Conservation (phyloP, 53 echinoderm and acorn worm species). For the Henricia sp. region DNA sequence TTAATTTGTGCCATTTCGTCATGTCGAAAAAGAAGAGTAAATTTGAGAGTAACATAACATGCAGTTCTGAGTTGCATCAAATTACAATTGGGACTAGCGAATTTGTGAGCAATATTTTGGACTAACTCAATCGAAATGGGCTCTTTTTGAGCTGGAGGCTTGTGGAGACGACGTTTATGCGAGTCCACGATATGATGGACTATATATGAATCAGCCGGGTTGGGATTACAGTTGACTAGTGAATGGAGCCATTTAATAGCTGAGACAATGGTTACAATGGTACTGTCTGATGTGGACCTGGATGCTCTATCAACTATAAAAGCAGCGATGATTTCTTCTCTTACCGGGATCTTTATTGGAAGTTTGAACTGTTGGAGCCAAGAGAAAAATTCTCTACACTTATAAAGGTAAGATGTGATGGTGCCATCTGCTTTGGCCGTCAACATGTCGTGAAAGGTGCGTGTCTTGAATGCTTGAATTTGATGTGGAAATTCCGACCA, state of each 20-base stretch:
- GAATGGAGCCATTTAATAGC: slow-evolving; percentile 18
- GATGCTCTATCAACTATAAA: background rate
- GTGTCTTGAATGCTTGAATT: background rate
- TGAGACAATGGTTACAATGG: background rate
- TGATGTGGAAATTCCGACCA: background rate
- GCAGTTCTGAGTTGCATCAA: slow-evolving; percentile 13
- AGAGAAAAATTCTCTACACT: slow-evolving; percentile 9
- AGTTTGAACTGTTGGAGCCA: background rate
- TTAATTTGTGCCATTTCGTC: slow-evolving; percentile 12
- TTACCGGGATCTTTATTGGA: background rate
- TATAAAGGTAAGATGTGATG: background rate
- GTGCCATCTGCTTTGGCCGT: slow-evolving; percentile 9
- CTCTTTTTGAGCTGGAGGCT: background rate
- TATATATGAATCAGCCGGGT: background rate
- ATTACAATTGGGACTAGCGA: background rate
- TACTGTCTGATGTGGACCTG: slow-evolving; percentile 12
- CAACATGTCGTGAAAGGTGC: background rate
- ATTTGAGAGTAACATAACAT: slow-evolving; percentile 4
- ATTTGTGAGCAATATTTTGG: background rate
- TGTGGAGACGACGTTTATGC: background rate
- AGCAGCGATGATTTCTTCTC: slow-evolving; percentile 12
- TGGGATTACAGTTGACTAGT: background rate
- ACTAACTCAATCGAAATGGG: slow-evolving; percentile 1
- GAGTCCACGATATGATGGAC: background rate
- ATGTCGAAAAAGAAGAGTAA: background rate